These are phyloP conservation scores for Enhydra lutris DNA, from an alignment of 2,113 vertebrate genomes.

Conservation along the genomic window DNA sequence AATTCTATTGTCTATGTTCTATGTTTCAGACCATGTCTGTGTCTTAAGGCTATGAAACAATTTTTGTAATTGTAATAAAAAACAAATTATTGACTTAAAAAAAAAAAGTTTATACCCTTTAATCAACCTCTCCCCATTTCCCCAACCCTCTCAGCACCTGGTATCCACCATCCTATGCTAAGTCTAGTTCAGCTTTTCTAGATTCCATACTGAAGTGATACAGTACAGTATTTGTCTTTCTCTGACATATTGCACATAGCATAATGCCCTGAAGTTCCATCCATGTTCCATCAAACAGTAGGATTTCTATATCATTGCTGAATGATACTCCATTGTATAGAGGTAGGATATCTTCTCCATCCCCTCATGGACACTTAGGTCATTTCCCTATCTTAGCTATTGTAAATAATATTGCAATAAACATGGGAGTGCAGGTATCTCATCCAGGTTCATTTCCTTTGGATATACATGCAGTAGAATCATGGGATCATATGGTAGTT, in stretches of 20 bases:
- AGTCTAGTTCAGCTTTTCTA: background rate
- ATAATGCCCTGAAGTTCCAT: background rate
- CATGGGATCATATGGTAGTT: background rate
- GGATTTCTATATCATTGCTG: background rate
- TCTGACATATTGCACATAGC: background rate
- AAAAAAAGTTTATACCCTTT: background rate
- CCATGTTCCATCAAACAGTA: background rate
- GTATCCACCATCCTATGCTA: background rate
- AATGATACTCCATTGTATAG: background rate
- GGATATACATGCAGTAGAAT: background rate
- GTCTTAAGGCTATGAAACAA: conserved; percentile 83
- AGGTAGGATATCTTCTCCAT: background rate
- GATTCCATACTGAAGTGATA: background rate
- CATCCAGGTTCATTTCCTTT: background rate
- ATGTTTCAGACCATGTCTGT: conserved; percentile 74
- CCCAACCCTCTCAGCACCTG: background rate
- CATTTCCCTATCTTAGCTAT: background rate
- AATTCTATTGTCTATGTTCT: conserved; percentile 73
- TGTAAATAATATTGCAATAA: background rate
- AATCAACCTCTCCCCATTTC: background rate
- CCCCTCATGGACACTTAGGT: background rate
- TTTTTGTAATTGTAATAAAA: conserved; percentile 82
- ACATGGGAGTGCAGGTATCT: background rate
- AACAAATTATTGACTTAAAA: conserved; percentile 79
- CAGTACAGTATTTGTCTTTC: background rate